Evolutionary conservation across 2,797 vertebrate genomes (phyloP), one percentile per base, ranked within the genome.

Genomic region (Vultur gryphus): DNA sequence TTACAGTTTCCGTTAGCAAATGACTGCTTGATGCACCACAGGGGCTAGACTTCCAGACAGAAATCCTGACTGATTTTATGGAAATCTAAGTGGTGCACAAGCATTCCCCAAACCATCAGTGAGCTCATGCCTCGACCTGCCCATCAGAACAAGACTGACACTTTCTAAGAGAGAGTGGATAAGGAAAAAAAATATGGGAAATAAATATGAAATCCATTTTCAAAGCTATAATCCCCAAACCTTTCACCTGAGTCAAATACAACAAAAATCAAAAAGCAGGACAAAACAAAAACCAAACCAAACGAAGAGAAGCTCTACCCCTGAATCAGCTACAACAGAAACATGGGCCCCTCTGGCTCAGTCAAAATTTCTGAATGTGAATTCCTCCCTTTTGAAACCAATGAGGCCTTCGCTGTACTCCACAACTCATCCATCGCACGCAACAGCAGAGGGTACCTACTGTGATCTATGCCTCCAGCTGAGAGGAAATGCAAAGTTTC

Each of bases 341-440:
- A 67, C 52, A 46, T 2, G 20, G 8, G 4, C 5, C 26, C 28
- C 25, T 69, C 24, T 10, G 15, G 15, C 23, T 64, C 72, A 64
- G 26, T 8, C 12, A 44, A 26, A 39, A 28, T 10, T 14, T 67
- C 4, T 19, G 13, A 24, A 46, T 7, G n/a, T 29, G 21, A 81
- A 66, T 81, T 75, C 46, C 29, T 86, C 64, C 69, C 43, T 58
- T 58, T 26, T 54, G 26, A 58, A 77, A 28, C 7, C 64, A 43
- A 9, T 0, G 25, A n/a, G 28, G 8, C 21, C 16, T 76, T 43
- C 3, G 0, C 39, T 70, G 37, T 15, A 3, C n/a, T 69, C 49
- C 7, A 3, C 64, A 66, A 8, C 23, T 43, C 51, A 25, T 41
- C 49, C 82, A 52, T 8, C 1, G 0, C 59, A 43, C 70, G 70